A percentile compares a stretch with the other conserved stretches of the same genome.
These are phyloP conservation scores for Ochlodes sylvanus DNA, from an alignment of 2,888 invertebrate genomes.

Conservation along the genomic window DNA sequence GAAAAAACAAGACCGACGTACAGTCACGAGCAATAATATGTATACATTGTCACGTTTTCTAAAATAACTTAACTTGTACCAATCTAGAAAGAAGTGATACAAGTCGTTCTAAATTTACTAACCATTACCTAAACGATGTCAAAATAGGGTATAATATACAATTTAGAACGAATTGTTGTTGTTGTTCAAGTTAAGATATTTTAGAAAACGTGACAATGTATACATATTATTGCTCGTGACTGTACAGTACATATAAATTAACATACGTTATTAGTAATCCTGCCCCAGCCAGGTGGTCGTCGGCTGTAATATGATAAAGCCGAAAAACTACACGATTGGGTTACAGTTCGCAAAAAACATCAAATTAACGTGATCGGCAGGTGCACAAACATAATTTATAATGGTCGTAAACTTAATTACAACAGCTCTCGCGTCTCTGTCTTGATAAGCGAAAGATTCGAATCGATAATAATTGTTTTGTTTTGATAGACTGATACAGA, in stretches of 20 bases:
- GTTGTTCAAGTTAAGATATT: no score
- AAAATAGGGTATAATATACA: no score
- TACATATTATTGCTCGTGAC: no score
- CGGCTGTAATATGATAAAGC: conserved; percentile 67
- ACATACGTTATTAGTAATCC: conserved; percentile 47
- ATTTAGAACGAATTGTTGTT: no score
- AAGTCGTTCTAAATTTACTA: no score
- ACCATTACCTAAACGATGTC: no score
- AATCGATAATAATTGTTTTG: neutral
- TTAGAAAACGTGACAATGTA: no score
- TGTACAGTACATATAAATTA: no score
- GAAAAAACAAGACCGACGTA: conserved; percentile 40
- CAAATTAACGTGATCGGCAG: conserved; percentile 13
- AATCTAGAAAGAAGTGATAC: no score
- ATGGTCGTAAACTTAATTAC: conserved; percentile 3
- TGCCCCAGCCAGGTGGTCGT: conserved; percentile 62
- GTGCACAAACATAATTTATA: conserved; percentile 15
- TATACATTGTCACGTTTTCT: no score
- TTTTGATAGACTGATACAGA: neutral
- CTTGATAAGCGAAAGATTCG: neutral
- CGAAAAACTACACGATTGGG: conserved; percentile 60
- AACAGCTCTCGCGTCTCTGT: neutral
- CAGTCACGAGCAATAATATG: no score
- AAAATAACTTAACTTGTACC: no score
- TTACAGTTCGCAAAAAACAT: conserved; percentile 53